phyloP scores from a whole-genome alignment of 2,113 vertebrate genomes.

The Aplodontia rufa region DNA sequence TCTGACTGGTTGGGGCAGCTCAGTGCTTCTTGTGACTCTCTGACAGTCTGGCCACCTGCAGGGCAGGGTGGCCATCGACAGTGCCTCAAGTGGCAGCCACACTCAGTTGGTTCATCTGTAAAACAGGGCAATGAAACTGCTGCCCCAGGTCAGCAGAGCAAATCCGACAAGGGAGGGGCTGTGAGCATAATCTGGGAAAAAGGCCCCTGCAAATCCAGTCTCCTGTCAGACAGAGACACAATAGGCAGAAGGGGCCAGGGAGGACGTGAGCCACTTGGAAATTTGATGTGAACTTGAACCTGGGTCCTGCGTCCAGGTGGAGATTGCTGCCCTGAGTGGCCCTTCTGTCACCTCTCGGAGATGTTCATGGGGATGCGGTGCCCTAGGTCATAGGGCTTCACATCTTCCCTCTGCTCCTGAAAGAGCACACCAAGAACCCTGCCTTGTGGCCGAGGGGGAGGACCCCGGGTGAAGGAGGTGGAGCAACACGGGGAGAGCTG shows the following conservation, averaged over 20 bases:
- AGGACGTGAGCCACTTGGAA: neutral
- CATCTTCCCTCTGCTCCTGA: neutral
- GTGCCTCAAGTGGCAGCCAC: neutral
- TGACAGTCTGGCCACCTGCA: too few species aligned
- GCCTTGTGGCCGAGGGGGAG: neutral
- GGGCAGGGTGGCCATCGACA: neutral
- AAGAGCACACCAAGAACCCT: neutral
- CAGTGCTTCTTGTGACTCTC: neutral
- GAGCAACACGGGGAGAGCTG: too few species aligned
- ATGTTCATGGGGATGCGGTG: neutral
- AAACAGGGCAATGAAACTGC: neutral
- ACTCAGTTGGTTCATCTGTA: neutral
- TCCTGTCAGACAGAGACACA: neutral
- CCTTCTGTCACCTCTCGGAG: neutral
- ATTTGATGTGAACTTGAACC: neutral
- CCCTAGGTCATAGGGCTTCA: neutral
- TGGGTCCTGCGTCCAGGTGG: too few species aligned
- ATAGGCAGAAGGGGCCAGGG: neutral
- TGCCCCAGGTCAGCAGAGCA: neutral
- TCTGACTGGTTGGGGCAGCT: neutral
- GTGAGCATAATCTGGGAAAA: neutral
- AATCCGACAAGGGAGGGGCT: neutral
- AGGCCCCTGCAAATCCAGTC: too few species aligned
- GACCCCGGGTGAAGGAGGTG: neutral
- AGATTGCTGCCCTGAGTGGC: too few species aligned